phyloP scores from a whole-genome alignment of 2,888 invertebrate genomes.

The Harpagoxenus sublaevis region DNA sequence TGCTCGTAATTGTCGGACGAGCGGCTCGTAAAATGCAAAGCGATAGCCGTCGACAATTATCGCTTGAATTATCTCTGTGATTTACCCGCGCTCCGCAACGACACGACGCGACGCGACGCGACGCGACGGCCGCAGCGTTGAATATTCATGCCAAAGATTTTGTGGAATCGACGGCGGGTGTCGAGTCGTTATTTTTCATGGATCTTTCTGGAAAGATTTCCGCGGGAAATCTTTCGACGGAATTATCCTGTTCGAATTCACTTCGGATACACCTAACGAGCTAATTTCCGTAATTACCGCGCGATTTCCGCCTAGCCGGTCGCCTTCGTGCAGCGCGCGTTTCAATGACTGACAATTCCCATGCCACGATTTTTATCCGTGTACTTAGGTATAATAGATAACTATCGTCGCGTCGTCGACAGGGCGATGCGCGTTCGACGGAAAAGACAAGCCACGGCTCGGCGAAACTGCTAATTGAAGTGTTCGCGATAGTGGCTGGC shows the following conservation, averaged over 20 bases:
- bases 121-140: neutral
- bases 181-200: conserved; percentile 13
- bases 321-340: conserved; percentile 54
- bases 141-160: conserved; percentile 1
- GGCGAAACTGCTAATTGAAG: conserved; percentile 71
- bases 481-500: conserved; percentile 57
- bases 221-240: conserved; percentile 5
- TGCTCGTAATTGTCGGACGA: conserved; percentile 2
- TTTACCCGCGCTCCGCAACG: neutral
- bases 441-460: conserved; percentile 17
- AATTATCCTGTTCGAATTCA: conserved; percentile 69
- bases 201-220: neutral
- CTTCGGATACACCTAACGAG: conserved; percentile 58
- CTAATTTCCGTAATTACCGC: conserved; percentile 62
- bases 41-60: neutral
- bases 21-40: conserved; percentile 14
- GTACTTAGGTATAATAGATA: neutral
- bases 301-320: conserved; percentile 53
- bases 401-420: conserved; percentile 54
- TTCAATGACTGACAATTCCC: conserved; percentile 22
- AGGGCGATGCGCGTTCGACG: conserved; percentile 39
- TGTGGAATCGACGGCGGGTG: neutral
- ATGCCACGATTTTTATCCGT: neutral
- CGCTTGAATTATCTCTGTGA: neutral
- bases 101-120: too few relatives aligned